phyloP scores from a whole-genome alignment of 2,113 vertebrate species.

The Thunnus maccoyii region DNA sequence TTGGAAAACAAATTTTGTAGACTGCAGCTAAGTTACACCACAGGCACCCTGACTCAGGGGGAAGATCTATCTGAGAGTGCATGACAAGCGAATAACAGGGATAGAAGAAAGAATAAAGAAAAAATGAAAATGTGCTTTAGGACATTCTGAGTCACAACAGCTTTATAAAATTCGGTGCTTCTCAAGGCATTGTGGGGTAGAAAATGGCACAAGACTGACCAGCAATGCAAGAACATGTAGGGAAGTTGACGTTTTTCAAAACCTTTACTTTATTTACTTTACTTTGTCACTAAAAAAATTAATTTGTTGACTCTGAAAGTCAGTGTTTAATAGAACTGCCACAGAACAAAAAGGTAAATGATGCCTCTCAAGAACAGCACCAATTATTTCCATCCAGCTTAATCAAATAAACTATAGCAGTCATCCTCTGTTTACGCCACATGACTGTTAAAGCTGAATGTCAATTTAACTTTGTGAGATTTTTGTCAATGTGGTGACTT shows the following conservation, averaged over 20 bases:
- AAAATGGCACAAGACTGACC: too few relatives aligned
- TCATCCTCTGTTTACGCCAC: background rate
- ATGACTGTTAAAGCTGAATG: background rate
- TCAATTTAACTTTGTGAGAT: background rate
- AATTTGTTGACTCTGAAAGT: background rate
- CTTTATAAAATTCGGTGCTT: too few relatives aligned
- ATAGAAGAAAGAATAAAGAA: background rate
- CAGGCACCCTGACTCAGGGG: constrained; percentile 25
- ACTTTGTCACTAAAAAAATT: background rate
- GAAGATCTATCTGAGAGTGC: constrained; percentile 21
- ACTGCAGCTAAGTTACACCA: constrained; percentile 35
- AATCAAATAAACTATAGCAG: background rate
- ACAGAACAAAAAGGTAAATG: background rate
- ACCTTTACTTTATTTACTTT: too few relatives aligned
- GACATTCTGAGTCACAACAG: too few relatives aligned
- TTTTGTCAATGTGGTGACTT: background rate
- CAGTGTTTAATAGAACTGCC: too few relatives aligned
- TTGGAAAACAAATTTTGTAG: constrained; percentile 35
- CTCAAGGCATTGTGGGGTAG: too few relatives aligned
- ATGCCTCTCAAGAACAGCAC: background rate
- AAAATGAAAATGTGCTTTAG: background rate
- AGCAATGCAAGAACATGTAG: too few relatives aligned
- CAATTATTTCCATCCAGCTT: background rate
- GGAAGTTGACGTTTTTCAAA: too few relatives aligned
- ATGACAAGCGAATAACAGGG: background rate